Evolutionary conservation across 2,797 vertebrate species (phyloP).

Genomic region (Micrastur ruficollis): DNA sequence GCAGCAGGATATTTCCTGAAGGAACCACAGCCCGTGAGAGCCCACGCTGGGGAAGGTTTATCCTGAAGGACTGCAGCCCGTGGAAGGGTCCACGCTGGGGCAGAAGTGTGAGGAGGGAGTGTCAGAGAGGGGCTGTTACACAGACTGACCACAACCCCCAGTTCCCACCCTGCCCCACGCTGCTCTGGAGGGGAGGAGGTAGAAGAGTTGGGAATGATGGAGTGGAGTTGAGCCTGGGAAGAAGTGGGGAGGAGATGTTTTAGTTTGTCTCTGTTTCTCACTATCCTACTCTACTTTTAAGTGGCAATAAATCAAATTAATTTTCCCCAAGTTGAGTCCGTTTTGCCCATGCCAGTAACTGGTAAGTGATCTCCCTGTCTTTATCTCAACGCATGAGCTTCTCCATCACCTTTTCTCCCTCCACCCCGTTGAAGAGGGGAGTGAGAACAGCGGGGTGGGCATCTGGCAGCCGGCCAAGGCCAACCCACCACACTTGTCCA

Average conservation of each 20-base stretch:
- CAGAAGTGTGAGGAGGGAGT: neutral
- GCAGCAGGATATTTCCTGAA: neutral
- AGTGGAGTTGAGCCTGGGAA: neutral
- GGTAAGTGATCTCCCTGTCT: neutral
- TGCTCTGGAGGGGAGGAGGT: neutral
- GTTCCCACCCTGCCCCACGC: neutral
- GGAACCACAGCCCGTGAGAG: fast-evolving
- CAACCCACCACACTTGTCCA: neutral
- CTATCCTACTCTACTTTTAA: neutral
- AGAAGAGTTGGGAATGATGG: neutral
- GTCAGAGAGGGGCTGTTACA: neutral
- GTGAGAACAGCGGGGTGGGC: neutral
- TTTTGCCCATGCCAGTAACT: neutral
- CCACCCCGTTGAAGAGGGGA: neutral
- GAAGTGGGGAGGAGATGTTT: neutral
- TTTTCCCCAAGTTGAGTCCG: neutral
- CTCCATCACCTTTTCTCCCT: neutral
- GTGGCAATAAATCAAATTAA: neutral
- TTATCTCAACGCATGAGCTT: neutral
- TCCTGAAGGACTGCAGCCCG: neutral
- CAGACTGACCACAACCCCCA: neutral
- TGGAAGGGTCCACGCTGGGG: neutral
- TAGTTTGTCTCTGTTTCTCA: neutral
- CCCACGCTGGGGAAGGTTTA: neutral
- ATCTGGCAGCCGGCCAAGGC: neutral